Percentiles rank a stretch among this genome's conserved stretches.
These are phyloP conservation scores for Glandiceps talaboti DNA, from an alignment of 53 echinoderm and acorn worm genomes.

Conservation along the genomic window DNA sequence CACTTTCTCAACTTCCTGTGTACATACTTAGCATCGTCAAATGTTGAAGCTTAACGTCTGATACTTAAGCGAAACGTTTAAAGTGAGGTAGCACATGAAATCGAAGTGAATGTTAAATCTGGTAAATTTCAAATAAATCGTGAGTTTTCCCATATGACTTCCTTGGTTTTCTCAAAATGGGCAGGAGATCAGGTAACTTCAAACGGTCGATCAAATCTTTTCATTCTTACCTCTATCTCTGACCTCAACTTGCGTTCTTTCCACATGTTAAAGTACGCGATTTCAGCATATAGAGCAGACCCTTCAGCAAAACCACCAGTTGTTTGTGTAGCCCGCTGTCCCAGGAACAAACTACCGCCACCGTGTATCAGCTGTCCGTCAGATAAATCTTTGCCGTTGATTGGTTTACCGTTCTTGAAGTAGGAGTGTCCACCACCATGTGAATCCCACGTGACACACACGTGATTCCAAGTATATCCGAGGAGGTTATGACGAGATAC, in stretches of 20 bases:
- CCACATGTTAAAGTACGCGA: neutral
- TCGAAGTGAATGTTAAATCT: no score
- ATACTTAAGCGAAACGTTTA: no score
- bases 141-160: no score
- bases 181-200: no score
- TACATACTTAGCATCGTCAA: no score
- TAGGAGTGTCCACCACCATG: neutral
- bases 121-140: no score
- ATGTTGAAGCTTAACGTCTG: no score
- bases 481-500: neutral
- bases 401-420: neutral
- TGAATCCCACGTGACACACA: neutral
- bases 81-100: no score
- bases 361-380: neutral
- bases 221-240: neutral
- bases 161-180: no score
- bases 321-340: neutral
- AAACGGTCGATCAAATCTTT: no score
- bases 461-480: neutral
- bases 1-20: no score
- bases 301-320: neutral
- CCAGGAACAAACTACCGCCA: neutral
- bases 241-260: neutral
- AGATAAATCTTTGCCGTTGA: neutral
- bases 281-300: neutral